These are phyloP conservation scores for Axinella damicornis DNA, from an alignment of 37 sponge, comb jelly and placozoan genomes.

Conservation along the genomic window DNA sequence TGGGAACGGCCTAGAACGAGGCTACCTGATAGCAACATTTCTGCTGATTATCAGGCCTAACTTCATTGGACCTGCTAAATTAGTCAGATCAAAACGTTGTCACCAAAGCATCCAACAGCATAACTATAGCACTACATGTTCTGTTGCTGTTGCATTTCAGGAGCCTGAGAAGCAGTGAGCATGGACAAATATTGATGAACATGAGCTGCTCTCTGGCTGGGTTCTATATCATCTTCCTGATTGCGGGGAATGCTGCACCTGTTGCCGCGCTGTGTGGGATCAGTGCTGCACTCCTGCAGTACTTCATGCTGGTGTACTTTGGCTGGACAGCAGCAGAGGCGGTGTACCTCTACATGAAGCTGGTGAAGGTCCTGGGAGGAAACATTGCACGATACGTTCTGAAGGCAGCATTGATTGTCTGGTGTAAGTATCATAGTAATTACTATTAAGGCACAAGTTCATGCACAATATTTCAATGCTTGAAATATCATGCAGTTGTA, in stretches of 20 bases:
- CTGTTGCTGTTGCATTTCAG: constrained; percentile 27
- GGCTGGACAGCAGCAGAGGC: constrained; percentile 69
- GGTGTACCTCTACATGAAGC: constrained; percentile 55
- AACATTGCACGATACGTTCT: neutral
- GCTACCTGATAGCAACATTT: too few species aligned
- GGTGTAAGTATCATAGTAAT: constrained; percentile 59
- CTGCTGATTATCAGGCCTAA: too few species aligned
- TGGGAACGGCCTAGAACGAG: too few species aligned
- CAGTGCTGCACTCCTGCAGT: constrained; percentile 58
- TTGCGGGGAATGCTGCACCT: constrained; percentile 19
- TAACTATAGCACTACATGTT: neutral
- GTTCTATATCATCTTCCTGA: constrained; percentile 56
- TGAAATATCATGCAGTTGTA: neutral
- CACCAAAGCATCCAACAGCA: neutral
- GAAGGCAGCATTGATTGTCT: constrained; percentile 34
- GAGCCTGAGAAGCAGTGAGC: constrained; percentile 33
- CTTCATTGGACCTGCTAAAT: neutral
- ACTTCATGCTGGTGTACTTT: constrained; percentile 74
- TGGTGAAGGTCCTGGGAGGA: constrained; percentile 48
- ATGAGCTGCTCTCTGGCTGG: constrained; percentile 57
- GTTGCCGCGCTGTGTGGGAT: constrained; percentile 56
- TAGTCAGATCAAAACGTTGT: neutral
- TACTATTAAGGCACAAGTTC: too few species aligned
- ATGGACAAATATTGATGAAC: constrained; percentile 59
- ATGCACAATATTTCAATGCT: too few species aligned